phyloP scores from a whole-genome alignment of 2,888 invertebrate species.

The Plemyria rubiginata region DNA sequence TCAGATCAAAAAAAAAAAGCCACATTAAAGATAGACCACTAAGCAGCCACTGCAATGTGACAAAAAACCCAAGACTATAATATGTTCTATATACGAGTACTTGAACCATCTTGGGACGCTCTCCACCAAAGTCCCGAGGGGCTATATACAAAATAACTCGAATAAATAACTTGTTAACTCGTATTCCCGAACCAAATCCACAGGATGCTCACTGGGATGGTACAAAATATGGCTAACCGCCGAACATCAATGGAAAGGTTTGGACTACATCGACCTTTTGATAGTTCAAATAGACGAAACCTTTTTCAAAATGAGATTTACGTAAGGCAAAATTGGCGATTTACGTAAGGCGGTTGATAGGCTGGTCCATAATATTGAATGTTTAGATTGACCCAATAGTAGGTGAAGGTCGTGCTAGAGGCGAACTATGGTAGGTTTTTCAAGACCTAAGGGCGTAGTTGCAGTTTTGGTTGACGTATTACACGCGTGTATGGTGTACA shows the following conservation, averaged over 20 bases:
- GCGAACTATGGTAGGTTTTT: no score
- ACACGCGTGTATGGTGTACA: no score
- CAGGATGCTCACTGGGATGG: conserved; percentile 18
- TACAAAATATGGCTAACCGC: conserved; percentile 13
- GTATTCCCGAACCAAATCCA: conserved; percentile 42
- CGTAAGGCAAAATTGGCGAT: not conserved
- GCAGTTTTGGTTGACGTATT: no score
- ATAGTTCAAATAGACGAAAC: conserved; percentile 23
- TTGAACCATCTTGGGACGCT: no score
- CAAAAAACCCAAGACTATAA: no score
- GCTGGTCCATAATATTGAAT: not conserved
- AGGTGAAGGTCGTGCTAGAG: no score
- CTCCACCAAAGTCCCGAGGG: no score
- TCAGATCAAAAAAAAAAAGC: no score
- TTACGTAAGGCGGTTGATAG: not conserved
- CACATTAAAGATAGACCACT: no score
- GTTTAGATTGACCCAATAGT: not conserved
- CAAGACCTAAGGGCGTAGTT: no score
- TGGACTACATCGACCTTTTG: conserved; percentile 17
- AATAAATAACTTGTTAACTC: conserved; percentile 46
- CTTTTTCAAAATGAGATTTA: conserved; percentile 15
- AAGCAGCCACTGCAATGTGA: no score
- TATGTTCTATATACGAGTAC: no score
- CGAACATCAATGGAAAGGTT: conserved; percentile 24
- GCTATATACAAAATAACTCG: conserved; percentile 36